Evolutionary conservation across 1,140 invertebrate species (phyloP).

Genomic region (Drosophila rhopaloa): DNA sequence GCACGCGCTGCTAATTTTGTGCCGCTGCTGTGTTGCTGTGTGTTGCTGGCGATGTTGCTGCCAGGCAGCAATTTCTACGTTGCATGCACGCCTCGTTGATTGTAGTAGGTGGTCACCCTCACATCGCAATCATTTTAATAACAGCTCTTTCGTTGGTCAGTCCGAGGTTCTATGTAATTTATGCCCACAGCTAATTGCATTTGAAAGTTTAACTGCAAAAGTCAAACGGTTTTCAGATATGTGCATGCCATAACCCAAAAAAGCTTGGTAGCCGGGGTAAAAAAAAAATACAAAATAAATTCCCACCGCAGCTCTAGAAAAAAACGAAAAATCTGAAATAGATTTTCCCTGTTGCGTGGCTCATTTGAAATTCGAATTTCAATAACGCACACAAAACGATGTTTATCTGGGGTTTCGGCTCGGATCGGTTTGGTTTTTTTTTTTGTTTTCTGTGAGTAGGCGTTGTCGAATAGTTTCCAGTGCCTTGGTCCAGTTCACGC

Average conservation of each 20-base stretch:
- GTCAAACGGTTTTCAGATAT: conserved; percentile 80
- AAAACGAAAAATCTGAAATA: conserved; percentile 26
- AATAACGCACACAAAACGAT: conserved; percentile 76
- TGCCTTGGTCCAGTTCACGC: conserved; percentile 79
- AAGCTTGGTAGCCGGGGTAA: conserved; percentile 31
- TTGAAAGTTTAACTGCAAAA: conserved; percentile 82
- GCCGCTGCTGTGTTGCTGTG: conserved; percentile 47
- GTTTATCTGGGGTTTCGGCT: conserved; percentile 55
- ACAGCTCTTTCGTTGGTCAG: conserved; percentile 61
- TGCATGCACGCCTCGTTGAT: conserved; percentile 82
- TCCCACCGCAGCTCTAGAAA: conserved; percentile 21
- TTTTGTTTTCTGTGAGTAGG: conserved; percentile 66
- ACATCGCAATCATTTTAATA: conserved; percentile 77
- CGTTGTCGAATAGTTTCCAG: conserved; percentile 59
- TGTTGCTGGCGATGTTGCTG: conserved; percentile 40
- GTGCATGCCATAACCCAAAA: conserved; percentile 54
- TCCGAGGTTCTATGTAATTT: conserved; percentile 66
- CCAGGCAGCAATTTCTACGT: conserved; percentile 74
- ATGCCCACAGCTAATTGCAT: conserved; percentile 77
- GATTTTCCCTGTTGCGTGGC: conserved; percentile 52
- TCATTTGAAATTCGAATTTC: conserved; percentile 81
- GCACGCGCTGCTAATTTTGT: conserved; percentile 81
- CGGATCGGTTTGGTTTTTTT: conserved; percentile 18
- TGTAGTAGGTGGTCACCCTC: conserved; percentile 70
- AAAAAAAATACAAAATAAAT: conserved; percentile 35